Base-by-base conservation (phyloP, 2,797 vertebrate genomes). In the Oreochromis mossambicus region DNA sequence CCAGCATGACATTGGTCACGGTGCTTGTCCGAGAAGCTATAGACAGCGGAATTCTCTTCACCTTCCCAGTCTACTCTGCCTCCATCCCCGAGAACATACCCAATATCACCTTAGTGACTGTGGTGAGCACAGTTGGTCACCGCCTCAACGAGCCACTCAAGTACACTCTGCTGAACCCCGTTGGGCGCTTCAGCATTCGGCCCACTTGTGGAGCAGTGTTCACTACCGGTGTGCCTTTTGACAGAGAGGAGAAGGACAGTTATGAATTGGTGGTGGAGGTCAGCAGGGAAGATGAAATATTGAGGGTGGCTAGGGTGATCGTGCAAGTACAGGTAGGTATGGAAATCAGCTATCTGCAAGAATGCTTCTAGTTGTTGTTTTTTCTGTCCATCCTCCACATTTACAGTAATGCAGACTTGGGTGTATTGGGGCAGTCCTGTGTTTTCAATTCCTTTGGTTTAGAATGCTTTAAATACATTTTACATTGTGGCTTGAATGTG, bases 201-300 rank as follows among this genome's bases (percentile, higher is more conserved):
- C 96, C 94, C 19, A 99, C 98, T 3, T 98, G 98, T 4, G 99
- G 98, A 54, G 98, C 97, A n/a, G 95, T 99, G 87, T 97, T 97
- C 43, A 99, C 97, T 78, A 97, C 97, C 0, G 98, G 98, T 3
- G 87, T 97, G 82, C 97, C 97, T 0, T 98, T 99, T 79, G 98
- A 99, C 91, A 97, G 98, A 1, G 99, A 99, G 77, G 97, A 97
- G 83, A 97, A 95, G 82, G 97, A 96, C 21, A 90, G 95, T 12
- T 98, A 98, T 77, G 97, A 99, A 68, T 95, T 99, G 82, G 97
- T 99, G 2, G 95, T 99, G 26, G 98, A 99, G 94, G 98, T 98
- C 84, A 97, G 96, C 11, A 95, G 96, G 73, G 98, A 99, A 83
- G 95, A 96, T 32, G 97, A 97, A 79, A 96, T 97, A 4, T 94